A percentile compares a stretch with the other conserved stretches of the same genome.
phyloP scores from a whole-genome alignment of 2,113 vertebrate species.

The Sus scrofa region T2T-Sscrofa CM000816.6:4507501-4508000 shows the following conservation, averaged over 20 bases:
- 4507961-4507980: rapidly evolving
- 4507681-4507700: rapidly evolving
- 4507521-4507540: too few relatives aligned
- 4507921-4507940: too few relatives aligned
- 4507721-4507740: rapidly evolving
- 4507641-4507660: background rate
- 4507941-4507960: background rate
- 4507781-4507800: background rate
- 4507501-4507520: too few relatives aligned
- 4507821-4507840: too few relatives aligned
- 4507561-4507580: too few relatives aligned
- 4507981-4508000: background rate
- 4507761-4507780: background rate
- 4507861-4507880: too few relatives aligned
- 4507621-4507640: too few relatives aligned
- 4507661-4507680: background rate
- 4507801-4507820: background rate
- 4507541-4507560: too few relatives aligned
- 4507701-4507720: background rate
- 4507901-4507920: background rate
- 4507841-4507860: background rate
- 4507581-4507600: too few relatives aligned
- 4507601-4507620: too few relatives aligned
- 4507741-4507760: rapidly evolving
- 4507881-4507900: rapidly evolving